Base-by-base conservation (phyloP, 2,113 vertebrate species). In the Oreotrochilus melanogaster region DNA sequence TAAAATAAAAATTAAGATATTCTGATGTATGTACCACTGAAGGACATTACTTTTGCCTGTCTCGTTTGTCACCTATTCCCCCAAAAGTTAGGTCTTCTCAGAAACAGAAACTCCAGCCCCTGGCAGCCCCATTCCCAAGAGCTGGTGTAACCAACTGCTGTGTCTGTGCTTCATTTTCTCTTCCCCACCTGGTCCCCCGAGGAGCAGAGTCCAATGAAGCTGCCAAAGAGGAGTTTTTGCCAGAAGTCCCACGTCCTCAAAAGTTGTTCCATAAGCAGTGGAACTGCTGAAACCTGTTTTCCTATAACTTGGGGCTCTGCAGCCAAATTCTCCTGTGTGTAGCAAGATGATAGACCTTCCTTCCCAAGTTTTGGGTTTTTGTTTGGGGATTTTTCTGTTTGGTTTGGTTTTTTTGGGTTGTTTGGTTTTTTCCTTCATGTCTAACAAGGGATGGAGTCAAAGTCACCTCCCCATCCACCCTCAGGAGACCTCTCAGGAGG, bases 241-340 rank as follows among this genome's bases (percentile, higher is more conserved):
- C 90, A 97, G 82, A 95, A 92, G 45, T 94, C 51, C 78, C 92
- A 93, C 88, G 71, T 92, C 85, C 87, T 93, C 75, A 73, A 57
- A 92, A 92, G 62, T 93, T 86, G 78, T 92, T 96, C 95, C 90
- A 66, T 83, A 78, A 93, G 19, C 90, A 78, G 11, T 73, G 37
- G 67, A 95, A 90, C 67, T 51, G 33, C 35, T 95, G 72, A 86
- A 92, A 86, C 35, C 71, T 58, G 62, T 80, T 94, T 90, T 93
- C 54, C 71, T 88, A 37, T 9, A 28, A 47, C 56, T 88, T 70
- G 62, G 27, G 92, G 66, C 64, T 53, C 90, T n/a, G 13, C 74
- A 93, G 88, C 4, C 78, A 88, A 71, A 50, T 83, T 92, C 43
- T 86, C 28, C 54, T 13, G 37, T 12, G 58, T 53, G 64, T 90